A percentile compares a stretch with the other conserved stretches of the same genome.
phyloP scores from a whole-genome alignment of 2,888 invertebrate genomes.

The Amiota mariae region DNA sequence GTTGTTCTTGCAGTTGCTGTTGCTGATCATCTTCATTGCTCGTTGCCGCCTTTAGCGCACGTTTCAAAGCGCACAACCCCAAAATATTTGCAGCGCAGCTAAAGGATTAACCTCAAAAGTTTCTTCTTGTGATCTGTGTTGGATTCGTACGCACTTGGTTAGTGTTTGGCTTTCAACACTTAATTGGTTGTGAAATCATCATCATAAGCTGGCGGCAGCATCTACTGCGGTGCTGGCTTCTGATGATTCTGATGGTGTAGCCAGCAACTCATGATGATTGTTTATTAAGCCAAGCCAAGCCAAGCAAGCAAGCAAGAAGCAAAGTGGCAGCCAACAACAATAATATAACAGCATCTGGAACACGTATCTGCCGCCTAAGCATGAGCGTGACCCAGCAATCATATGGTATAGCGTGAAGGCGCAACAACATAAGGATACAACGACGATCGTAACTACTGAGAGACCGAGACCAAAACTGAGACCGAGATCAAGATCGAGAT shows the following conservation, averaged over 20 bases:
- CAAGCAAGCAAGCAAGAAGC: no score
- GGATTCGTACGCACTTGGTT: constrained; percentile 58
- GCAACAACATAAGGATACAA: constrained; percentile 16
- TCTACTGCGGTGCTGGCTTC: constrained; percentile 6
- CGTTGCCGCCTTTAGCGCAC: constrained; percentile 62
- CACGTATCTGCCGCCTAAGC: background rate
- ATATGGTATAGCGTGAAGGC: constrained; percentile 10
- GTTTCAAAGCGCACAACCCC: constrained; percentile 51
- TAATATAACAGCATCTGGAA: background rate
- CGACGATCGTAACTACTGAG: background rate
- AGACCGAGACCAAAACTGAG: background rate
- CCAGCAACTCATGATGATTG: constrained; percentile 61
- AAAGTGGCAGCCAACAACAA: constrained; percentile 27
- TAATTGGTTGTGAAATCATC: constrained; percentile 68
- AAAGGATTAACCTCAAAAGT: constrained; percentile 64
- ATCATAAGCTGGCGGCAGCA: constrained; percentile 44
- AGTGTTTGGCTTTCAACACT: constrained; percentile 69
- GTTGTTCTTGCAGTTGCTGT: constrained; percentile 44
- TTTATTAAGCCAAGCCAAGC: constrained; percentile 61
- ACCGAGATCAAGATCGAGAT: no score
- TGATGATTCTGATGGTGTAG: constrained; percentile 41
- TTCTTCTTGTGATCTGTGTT: constrained; percentile 11
- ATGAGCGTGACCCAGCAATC: constrained; percentile 24
- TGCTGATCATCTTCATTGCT: constrained; percentile 45
- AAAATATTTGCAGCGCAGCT: constrained; percentile 63